Evolutionary conservation across 2,888 invertebrate species (phyloP).

Genomic region (Latheticus oryzae): DNA sequence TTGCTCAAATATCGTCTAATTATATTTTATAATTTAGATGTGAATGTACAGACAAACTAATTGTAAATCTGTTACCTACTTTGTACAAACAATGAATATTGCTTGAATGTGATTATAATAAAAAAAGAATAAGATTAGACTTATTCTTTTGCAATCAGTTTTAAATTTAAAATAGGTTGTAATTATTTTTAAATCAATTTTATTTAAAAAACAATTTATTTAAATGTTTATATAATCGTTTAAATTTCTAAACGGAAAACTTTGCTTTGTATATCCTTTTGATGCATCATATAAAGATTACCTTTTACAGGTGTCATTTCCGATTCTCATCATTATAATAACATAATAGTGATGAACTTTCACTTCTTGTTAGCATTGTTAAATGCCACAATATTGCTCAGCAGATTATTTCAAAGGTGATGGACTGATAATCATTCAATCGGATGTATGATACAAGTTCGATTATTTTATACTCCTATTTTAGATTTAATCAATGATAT

Average conservation of each 20-base stretch:
- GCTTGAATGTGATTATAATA: conserved; percentile 1
- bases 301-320: conserved; percentile 19
- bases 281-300: conserved; percentile 14
- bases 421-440: no score
- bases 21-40: conserved; percentile 3
- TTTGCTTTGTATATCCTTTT: not conserved
- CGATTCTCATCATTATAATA: conserved; percentile 9
- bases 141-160: no score
- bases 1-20: conserved; percentile 11
- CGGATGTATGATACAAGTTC: not conserved
- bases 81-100: conserved; percentile 2
- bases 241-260: conserved; percentile 17
- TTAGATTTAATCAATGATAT: no score
- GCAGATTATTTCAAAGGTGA: no score
- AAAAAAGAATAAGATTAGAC: no score
- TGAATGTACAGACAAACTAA: no score
- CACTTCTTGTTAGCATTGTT: conserved; percentile 19
- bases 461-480: no score
- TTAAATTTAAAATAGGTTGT: no score
- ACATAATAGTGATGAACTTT: conserved; percentile 20
- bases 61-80: conserved; percentile 1
- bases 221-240: no score
- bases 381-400: no score
- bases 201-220: no score
- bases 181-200: no score